Evolutionary conservation across 2,888 invertebrate genomes (phyloP), one percentile per base, ranked within the genome.

Genomic region (Keiferia lycopersicella): DNA sequence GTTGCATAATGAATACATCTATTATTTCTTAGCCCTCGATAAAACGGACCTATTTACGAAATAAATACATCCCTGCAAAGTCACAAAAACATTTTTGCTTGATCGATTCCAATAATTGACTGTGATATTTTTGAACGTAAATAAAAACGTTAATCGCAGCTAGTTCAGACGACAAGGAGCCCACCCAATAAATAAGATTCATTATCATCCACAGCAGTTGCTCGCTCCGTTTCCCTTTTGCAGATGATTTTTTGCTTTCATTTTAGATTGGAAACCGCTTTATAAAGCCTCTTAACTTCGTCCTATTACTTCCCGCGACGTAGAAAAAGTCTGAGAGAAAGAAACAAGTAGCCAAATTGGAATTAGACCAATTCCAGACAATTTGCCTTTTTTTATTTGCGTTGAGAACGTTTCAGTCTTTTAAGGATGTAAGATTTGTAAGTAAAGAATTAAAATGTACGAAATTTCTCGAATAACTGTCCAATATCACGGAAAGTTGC

Each of bases 341-440:
- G 22, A 34, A 61, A 50, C 34, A 61, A 50, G 50, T 61, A 61
- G 50, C 61, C 18, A 61, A 50, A 61, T 50, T 61, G 61, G 30
- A 50, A 61, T 61, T 61, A 61, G 30, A 61, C 61, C 61, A 61
- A 61, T 61, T 30, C 50, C 61, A 61, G 61, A 50, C 61, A 61
- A 48, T 61, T 50, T 50, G n/a, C 50, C 61, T 61, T 48, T 61
- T n/a, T 50, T 30, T 61, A 30, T 61, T 61, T n/a, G 45, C 45
- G 0, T 45, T 45, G 7, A 45, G 45, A 26, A 26, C 6, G 26
- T 45, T n/a, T 45, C 16, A 6, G 26, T 26, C n/a, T n/a, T n/a
- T 26, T 26, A 26, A 26, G 26, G 6, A 26, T 34, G 4, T 8
- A 34, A 34, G 34, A 34, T 34, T 8, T 8, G 8, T 7, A 34